Percentiles rank a stretch among this genome's conserved stretches.
These are phyloP conservation scores for Prochilodus magdalenae DNA, from an alignment of 2,113 vertebrate genomes.

Conservation along the genomic window DNA sequence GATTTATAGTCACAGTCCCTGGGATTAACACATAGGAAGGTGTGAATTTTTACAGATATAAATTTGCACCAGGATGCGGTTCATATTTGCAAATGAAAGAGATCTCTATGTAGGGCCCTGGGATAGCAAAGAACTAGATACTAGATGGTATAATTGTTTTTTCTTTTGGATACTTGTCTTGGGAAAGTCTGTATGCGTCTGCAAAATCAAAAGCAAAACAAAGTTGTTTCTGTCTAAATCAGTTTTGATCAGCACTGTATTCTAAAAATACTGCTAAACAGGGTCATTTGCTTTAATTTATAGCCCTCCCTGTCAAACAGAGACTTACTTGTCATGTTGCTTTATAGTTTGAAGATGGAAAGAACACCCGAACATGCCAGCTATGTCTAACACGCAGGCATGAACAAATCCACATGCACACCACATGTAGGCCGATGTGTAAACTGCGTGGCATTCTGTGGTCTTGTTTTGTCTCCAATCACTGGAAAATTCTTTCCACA, in stretches of 20 bases:
- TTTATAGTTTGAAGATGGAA: neutral
- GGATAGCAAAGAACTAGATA: no score
- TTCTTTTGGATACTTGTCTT: neutral
- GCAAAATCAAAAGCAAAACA: neutral
- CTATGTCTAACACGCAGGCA: neutral
- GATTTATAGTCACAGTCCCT: constrained; percentile 28
- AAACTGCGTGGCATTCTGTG: neutral
- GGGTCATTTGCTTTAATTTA: constrained; percentile 31
- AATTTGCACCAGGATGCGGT: neutral
- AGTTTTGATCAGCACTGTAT: neutral
- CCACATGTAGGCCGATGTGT: constrained; percentile 8
- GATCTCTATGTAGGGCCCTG: neutral
- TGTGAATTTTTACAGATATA: constrained; percentile 21
- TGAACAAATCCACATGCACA: constrained; percentile 8
- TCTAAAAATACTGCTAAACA: neutral
- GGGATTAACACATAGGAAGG: constrained; percentile 3
- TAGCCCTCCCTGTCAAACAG: constrained; percentile 5
- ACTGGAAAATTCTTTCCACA: neutral
- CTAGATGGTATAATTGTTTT: no score
- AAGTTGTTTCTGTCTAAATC: neutral
- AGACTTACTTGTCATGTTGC: neutral
- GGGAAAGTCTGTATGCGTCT: neutral
- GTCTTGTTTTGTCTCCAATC: constrained; percentile 10
- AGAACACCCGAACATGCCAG: neutral
- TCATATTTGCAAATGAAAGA: constrained; percentile 9